Evolutionary conservation across 30 jellyfish, hydroid and myxozoan species (phyloP).

Genomic region (Pseudorhiza aurosa): DNA sequence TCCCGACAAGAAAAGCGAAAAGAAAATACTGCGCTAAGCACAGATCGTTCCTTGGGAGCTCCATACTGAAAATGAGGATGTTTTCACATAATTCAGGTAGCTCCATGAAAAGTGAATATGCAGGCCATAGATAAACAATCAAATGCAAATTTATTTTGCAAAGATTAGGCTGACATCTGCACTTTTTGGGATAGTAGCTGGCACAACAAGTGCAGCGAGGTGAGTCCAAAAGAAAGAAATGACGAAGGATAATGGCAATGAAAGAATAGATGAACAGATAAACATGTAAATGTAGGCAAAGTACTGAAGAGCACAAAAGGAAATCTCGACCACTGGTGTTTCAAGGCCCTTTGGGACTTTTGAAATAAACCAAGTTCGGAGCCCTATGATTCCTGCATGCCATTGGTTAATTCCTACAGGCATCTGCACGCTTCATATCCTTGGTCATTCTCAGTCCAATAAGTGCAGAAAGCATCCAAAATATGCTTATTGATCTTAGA

Average conservation of each 20-base stretch:
- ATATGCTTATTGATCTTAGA: constrained; percentile 3
- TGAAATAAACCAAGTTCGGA: constrained; percentile 15
- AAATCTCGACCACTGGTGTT: constrained; percentile 25
- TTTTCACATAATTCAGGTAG: constrained; percentile 23
- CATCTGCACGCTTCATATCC: constrained; percentile 19
- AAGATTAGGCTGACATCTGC: constrained; percentile 28
- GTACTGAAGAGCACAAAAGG: not conserved
- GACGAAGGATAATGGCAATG: constrained; percentile 22
- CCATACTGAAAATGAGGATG: constrained; percentile 42
- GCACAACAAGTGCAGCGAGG: constrained; percentile 39
- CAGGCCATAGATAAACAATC: constrained; percentile 23
- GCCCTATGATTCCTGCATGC: constrained; percentile 62
- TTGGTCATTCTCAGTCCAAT: constrained; percentile 20
- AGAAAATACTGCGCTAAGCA: constrained; percentile 32
- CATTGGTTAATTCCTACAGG: constrained; percentile 58
- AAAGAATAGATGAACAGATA: constrained; percentile 15
- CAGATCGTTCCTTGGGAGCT: constrained; percentile 31
- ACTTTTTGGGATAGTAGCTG: constrained; percentile 29
- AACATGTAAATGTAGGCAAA: constrained; percentile 11
- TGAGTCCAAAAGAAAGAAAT: constrained; percentile 34
- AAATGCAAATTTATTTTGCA: constrained; percentile 27
- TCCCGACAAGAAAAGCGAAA: constrained; percentile 29
- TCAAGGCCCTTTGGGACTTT: constrained; percentile 43
- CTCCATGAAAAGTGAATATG: constrained; percentile 18
- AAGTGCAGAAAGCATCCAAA: constrained; percentile 12